phyloP scores from a whole-genome alignment of 2,888 invertebrate species.

The Plutella xylostella region DNA sequence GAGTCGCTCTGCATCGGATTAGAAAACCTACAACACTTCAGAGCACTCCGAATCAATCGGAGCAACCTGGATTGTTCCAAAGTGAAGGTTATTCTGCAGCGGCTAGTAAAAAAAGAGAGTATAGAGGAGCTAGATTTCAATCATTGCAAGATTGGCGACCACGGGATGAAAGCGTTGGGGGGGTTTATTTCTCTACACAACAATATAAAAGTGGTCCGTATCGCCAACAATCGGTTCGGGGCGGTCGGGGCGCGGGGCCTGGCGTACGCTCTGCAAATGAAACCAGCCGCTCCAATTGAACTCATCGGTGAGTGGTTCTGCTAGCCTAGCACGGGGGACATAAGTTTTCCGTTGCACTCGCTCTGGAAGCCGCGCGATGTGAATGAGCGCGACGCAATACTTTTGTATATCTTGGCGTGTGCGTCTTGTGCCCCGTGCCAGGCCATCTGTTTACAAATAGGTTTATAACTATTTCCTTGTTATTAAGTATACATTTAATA shows the following conservation, averaged over 20 bases:
- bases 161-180: constrained; percentile 73
- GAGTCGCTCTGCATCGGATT: constrained; percentile 66
- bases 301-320: constrained; percentile 42
- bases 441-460: background rate
- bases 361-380: too few relatives aligned
- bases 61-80: constrained; percentile 72
- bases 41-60: constrained; percentile 67
- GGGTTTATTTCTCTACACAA: constrained; percentile 62
- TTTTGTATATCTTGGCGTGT: background rate
- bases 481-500: too few relatives aligned
- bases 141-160: constrained; percentile 73
- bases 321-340: too few relatives aligned
- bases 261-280: constrained; percentile 63
- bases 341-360: too few relatives aligned
- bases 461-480: too few relatives aligned
- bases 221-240: constrained; percentile 69
- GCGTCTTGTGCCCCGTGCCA: too few relatives aligned
- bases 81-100: constrained; percentile 68
- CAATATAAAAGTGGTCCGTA: constrained; percentile 54
- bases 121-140: constrained; percentile 74
- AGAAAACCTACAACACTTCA: constrained; percentile 52
- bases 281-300: constrained; percentile 56
- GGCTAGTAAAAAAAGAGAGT: constrained; percentile 55
- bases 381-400: too few relatives aligned
- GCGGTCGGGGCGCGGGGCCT: constrained; percentile 64